Percentiles rank a stretch among this genome's conserved stretches.
phyloP scores from a whole-genome alignment of 2,888 invertebrate genomes.

The Gordius sp. region DNA sequence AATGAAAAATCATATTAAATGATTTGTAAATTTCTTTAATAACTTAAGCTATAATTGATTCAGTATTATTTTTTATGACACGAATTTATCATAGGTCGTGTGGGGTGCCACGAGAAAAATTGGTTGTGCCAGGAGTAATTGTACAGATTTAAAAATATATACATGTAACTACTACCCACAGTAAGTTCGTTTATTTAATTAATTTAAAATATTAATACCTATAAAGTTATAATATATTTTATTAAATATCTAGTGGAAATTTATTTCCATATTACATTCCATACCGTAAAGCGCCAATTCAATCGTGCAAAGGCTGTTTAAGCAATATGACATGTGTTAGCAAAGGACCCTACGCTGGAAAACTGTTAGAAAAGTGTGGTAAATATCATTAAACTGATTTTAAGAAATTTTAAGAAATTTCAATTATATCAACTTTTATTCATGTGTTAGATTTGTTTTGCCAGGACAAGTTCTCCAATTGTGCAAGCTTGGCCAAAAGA shows the following conservation, averaged over 20 bases:
- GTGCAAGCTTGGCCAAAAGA: not conserved
- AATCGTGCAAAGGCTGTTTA: not conserved
- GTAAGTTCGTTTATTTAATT: not conserved
- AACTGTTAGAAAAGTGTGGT: not conserved
- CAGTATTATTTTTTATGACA: not conserved
- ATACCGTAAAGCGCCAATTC: not conserved
- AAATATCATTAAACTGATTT: not conserved
- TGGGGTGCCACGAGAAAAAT: constrained; percentile 1
- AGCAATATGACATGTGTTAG: not conserved
- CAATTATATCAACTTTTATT: too few species aligned
- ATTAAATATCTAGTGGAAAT: not conserved
- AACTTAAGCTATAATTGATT: not conserved
- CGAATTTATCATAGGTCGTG: not conserved
- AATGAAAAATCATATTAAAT: too few species aligned
- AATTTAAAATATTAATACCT: not conserved
- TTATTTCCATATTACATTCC: not conserved
- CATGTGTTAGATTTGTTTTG: not conserved
- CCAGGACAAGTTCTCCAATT: not conserved
- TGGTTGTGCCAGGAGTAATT: not conserved
- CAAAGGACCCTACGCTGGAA: not conserved
- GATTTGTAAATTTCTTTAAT: too few species aligned
- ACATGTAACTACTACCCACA: constrained; percentile 8
- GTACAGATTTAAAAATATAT: not conserved
- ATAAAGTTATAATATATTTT: not conserved
- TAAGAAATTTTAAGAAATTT: too few species aligned